Evolutionary conservation across 2,888 invertebrate species (phyloP), one percentile per base, ranked within the genome.

Genomic region (Bhutanitis thaidina): DNA sequence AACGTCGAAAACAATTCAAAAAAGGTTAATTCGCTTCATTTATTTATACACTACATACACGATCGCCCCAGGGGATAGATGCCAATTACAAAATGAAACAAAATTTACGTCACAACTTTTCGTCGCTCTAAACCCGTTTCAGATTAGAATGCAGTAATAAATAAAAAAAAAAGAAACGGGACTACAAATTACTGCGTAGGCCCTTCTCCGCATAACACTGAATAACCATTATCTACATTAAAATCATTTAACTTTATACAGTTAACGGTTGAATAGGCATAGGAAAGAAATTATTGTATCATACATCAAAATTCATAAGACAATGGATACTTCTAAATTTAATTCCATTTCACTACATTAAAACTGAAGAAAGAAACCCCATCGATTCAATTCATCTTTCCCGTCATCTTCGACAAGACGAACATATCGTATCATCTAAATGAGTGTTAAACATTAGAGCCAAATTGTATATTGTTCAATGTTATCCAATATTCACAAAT

Each of bases 111-210:
- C 39, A 13, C 13, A 39, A 13, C 38, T 37, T 37, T 36, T 15
- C 15, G 2, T n/a, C 46, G 30, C 16, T 27, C 13, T 38, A 46
- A 38, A 39, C 30, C 27, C 7, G n/a, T 7, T 3, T 20, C 14
- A 38, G 27, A 38, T 46, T 38, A 39, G 47, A 39, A 38, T 39
- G 10, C 7, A 25, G 32, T 34, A 47, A 38, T 10, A 38, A 45
- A 38, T 16, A 7, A 15, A 36, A 40, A 47, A 38, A 7, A 38
- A 45, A 38, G 16, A 7, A 15, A 36, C 9, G 12, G 32, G 32
- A 12, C 13, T 2, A 35, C 20, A n/a, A 16, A 37, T 20, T 20
- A 20, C 20, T 37, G 12, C 20, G 8, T 43, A 34, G 43, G 34
- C 43, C 34, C n/a, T 20, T 16, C 12, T 13, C 7, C 13, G 7